Evolutionary conservation across 2,113 vertebrate species (phyloP).

Genomic region (Cettia cetti): DNA sequence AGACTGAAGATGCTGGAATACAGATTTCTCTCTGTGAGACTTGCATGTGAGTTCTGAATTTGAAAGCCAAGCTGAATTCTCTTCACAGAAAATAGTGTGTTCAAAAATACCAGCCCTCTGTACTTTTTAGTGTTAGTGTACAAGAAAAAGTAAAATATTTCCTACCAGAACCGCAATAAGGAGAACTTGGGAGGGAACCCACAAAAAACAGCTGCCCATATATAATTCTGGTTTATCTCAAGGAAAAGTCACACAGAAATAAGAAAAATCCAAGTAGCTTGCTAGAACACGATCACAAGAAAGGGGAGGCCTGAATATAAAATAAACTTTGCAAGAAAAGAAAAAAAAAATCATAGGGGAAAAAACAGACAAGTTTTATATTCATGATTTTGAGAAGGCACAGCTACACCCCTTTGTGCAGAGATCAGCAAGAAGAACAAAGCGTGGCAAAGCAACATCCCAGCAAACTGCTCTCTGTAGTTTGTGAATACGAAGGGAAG

Average conservation of each 20-base stretch:
- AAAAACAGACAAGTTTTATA: neutral
- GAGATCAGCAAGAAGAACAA: neutral
- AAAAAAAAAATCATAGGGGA: neutral
- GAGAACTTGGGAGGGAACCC: neutral
- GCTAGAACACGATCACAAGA: accelerated
- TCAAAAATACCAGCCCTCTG: neutral
- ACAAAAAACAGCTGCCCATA: neutral
- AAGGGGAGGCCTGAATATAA: neutral
- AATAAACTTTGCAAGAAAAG: neutral
- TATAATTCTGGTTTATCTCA: neutral
- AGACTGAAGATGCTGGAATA: neutral
- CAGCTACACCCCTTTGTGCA: neutral
- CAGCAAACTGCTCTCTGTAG: neutral
- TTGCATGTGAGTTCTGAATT: neutral
- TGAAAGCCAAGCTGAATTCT: neutral
- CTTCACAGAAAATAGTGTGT: neutral
- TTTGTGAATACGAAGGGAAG: neutral
- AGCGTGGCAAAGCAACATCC: neutral
- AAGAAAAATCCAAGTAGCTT: neutral
- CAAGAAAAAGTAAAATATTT: neutral
- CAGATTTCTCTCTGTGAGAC: neutral
- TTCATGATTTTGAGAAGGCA: neutral
- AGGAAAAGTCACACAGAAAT: neutral
- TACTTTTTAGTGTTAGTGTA: neutral
- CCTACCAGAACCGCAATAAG: neutral